Base-by-base conservation (phyloP, 2,113 vertebrate species). In the Paedocypris sp. region DNA sequence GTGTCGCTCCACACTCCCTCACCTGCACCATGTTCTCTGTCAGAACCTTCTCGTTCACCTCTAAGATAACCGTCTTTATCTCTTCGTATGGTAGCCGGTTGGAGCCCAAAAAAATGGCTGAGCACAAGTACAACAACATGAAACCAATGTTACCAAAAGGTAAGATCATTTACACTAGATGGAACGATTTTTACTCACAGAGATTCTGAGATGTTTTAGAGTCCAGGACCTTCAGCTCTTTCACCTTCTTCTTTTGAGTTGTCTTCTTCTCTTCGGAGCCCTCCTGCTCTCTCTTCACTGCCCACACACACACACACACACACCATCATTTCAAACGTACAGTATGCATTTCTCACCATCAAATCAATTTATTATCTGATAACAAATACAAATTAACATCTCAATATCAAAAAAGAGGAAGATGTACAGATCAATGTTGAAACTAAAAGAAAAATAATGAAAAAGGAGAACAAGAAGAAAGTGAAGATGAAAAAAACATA, bases 61-160 rank as follows among this genome's bases (percentile, higher is more conserved):
- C 80, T 60, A 94, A 68, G 68, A 93, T 75, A 10, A 79, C 80
- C 19, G 71, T 85, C 71, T 87, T 91, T 38, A 92, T 91, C 47
- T 90, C 83, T 46, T 90, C 84, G 26, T 92, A 93, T 2, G 88
- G 85, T 70, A 93, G 64, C 11, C 80, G 80, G 78, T 90, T 86
- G 1, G 91, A 91, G 22, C 89, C 86, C 79, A 92, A 64, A 64
- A 93, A 94, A 73, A 90, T 89, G 5, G 84, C 90, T 93, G 71
- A n/a, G n/a, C n/a, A n/a, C n/a, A n/a, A n/a, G n/a, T n/a, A 62
- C 22, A 45, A 12, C 1, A 22, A 28, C 23, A 2, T 23, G 9
- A 1, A 15, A 38, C n/a, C 5, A n/a, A 35, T n/a, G 13, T 35
- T 2, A 11, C 13, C 2, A 25, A 18, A 8, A 13, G 39, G 22